These are phyloP conservation scores for Papilio polyxenes DNA, from an alignment of 1,140 invertebrate genomes.

Conservation along the genomic window DNA sequence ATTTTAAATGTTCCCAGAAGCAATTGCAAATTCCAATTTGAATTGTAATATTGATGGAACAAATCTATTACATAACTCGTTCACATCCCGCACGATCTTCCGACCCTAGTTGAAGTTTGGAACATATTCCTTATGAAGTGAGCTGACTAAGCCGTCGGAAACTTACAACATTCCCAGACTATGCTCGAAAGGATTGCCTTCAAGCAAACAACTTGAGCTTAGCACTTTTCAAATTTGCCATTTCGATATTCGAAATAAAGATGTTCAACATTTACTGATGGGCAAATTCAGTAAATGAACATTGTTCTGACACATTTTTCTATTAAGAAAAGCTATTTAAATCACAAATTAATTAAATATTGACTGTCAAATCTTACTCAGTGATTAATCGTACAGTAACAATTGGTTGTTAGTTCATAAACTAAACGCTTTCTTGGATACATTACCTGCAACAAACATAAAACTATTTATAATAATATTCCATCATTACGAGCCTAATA, in stretches of 20 bases:
- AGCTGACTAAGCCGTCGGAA: constrained; percentile 26
- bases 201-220: constrained; percentile 17
- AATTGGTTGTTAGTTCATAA: too few relatives aligned
- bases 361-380: not conserved
- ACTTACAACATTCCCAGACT: constrained; percentile 18
- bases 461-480: too few relatives aligned
- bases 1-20: not conserved
- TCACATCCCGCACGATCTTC: constrained; percentile 27
- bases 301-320: not conserved
- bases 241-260: constrained; percentile 12
- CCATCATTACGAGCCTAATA: too few relatives aligned
- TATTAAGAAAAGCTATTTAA: not conserved
- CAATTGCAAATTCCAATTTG: not conserved
- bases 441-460: too few relatives aligned
- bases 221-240: constrained; percentile 26
- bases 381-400: too few relatives aligned
- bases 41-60: constrained; percentile 24
- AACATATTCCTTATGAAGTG: constrained; percentile 31
- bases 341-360: too few relatives aligned
- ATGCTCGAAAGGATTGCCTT: not conserved
- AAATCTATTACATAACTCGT: constrained; percentile 27
- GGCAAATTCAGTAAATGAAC: not conserved
- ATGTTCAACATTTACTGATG: not conserved
- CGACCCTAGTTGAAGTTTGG: constrained; percentile 19
- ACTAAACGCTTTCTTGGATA: too few relatives aligned